These are phyloP conservation scores for Acanthopagrus latus DNA, from an alignment of 2,797 vertebrate genomes.

Conservation along the genomic window DNA sequence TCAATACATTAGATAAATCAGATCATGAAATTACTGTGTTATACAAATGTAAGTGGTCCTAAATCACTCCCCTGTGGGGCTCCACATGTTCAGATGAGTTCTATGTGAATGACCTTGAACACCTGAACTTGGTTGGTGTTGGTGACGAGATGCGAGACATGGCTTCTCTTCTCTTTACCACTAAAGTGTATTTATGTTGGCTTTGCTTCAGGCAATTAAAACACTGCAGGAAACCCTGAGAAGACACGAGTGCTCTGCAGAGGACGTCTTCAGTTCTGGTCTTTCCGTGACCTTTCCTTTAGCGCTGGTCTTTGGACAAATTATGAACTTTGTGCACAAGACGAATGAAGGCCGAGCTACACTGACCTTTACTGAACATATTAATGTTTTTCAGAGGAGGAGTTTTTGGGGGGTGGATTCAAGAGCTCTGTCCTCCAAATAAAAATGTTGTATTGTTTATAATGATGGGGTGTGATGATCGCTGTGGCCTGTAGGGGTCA, in stretches of 20 bases:
- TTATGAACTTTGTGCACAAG: slow-evolving; percentile 6
- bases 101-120: not conserved
- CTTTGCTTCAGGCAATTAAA: not conserved
- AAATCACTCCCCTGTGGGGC: not conserved
- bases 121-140: not conserved
- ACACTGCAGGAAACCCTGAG: too few species aligned
- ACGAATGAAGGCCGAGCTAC: slow-evolving; percentile 8
- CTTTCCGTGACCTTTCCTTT: slow-evolving; percentile 38
- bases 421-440: not conserved
- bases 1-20: too few species aligned
- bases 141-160: too few species aligned
- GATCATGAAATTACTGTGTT: too few species aligned
- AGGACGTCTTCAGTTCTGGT: not conserved
- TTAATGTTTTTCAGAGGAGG: slow-evolving; percentile 13
- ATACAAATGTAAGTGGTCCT: not conserved
- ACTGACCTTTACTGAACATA: slow-evolving; percentile 37
- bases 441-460: not conserved
- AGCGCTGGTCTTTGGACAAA: slow-evolving; percentile 10
- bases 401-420: not conserved
- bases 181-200: not conserved
- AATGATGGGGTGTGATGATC: not conserved
- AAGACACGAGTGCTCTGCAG: not conserved
- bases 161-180: not conserved
- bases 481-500: not conserved
- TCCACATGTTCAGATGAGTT: not conserved